Evolutionary conservation across 2,797 vertebrate genomes (phyloP).

Genomic region (Danio albolineatus): DNA sequence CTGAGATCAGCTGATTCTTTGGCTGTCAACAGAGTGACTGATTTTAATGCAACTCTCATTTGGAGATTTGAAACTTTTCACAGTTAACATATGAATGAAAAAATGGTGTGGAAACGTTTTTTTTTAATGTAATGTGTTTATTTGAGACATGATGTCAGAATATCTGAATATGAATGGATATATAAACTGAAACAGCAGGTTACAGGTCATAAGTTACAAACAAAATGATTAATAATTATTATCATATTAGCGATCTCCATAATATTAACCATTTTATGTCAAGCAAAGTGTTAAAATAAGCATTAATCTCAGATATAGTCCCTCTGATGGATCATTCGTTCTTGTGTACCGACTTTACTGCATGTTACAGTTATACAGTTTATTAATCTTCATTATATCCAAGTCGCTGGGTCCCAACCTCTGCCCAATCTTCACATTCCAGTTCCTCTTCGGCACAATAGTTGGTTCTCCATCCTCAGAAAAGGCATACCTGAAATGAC

Average conservation of each 20-base stretch:
- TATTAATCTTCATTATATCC: slow-evolving; percentile 82
- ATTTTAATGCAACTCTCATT: not conserved
- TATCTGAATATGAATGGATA: not conserved
- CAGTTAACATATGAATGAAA: not conserved
- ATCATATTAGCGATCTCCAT: not conserved
- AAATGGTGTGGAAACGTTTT: slow-evolving; percentile 8
- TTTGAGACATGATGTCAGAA: not conserved
- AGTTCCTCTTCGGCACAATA: slow-evolving; percentile 73
- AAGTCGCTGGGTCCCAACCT: slow-evolving; percentile 71
- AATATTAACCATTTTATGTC: not conserved
- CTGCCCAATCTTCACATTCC: slow-evolving; percentile 74
- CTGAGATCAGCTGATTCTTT: slow-evolving; percentile 9
- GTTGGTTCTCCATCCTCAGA: slow-evolving; percentile 79
- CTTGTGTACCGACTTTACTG: slow-evolving; percentile 45
- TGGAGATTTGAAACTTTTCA: not conserved
- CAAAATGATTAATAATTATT: not conserved
- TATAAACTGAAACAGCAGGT: slow-evolving; percentile 1
- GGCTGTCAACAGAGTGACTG: not conserved
- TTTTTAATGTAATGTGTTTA: slow-evolving; percentile 15
- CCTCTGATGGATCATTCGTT: not conserved
- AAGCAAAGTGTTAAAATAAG: not conserved
- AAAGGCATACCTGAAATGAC: slow-evolving; percentile 75
- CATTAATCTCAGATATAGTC: slow-evolving; percentile 5
- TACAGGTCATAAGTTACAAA: not conserved
- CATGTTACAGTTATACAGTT: slow-evolving; percentile 79